Evolutionary conservation across 2,113 vertebrate species (phyloP).

Genomic region (Oncorhynchus tshawytscha): DNA sequence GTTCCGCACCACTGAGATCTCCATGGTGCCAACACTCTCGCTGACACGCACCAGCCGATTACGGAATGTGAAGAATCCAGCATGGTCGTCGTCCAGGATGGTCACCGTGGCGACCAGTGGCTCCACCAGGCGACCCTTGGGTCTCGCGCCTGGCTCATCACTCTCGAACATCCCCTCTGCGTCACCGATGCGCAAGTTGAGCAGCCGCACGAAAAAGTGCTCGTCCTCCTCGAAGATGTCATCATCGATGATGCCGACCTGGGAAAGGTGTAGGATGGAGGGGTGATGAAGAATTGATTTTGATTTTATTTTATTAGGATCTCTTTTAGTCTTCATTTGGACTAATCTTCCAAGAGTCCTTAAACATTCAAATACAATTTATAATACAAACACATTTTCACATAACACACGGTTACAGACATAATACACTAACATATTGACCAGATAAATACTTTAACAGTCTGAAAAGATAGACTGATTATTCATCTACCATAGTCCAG

Average conservation of each 20-base stretch:
- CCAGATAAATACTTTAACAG: too few species aligned
- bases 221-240: constrained; percentile 98
- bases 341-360: too few species aligned
- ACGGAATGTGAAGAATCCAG: constrained; percentile 92
- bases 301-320: too few species aligned
- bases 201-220: constrained; percentile 94
- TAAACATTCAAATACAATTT: too few species aligned
- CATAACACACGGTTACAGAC: too few species aligned
- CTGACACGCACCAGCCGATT: constrained; percentile 84
- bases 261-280: neutral
- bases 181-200: constrained; percentile 90
- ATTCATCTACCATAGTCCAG: too few species aligned
- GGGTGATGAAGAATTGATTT: neutral
- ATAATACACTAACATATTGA: too few species aligned
- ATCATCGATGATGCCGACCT: constrained; percentile 94
- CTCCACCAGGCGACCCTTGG: constrained; percentile 82
- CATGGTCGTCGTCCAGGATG: constrained; percentile 96
- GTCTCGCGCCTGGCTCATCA: constrained; percentile 74
- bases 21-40: constrained; percentile 92
- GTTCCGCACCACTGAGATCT: constrained; percentile 87
- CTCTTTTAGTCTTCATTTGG: too few species aligned
- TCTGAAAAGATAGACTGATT: too few species aligned
- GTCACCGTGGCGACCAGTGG: constrained; percentile 90
- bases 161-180: constrained; percentile 93
- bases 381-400: too few species aligned